Percentiles rank a stretch among this genome's conserved stretches.
phyloP scores from a whole-genome alignment of 2,888 invertebrate species.

The Apotomis betuletana region DNA sequence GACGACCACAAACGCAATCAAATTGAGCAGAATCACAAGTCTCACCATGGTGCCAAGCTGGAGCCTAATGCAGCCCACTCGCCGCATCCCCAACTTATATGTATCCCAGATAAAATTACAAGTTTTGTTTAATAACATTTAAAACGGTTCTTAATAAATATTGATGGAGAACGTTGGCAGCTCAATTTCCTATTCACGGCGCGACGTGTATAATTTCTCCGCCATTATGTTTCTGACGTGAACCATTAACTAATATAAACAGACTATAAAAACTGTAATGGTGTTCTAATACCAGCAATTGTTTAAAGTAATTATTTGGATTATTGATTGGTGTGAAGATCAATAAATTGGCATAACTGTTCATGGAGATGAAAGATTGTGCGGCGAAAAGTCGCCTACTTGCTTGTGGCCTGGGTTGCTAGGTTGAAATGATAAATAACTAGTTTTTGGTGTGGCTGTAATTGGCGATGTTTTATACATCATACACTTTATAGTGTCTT shows the following conservation, averaged over 20 bases:
- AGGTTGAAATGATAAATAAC: conserved; percentile 19
- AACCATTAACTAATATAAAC: conserved; percentile 30
- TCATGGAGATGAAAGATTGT: conserved; percentile 9
- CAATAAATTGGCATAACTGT: conserved; percentile 45
- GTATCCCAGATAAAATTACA: conserved; percentile 58
- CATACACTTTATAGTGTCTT: no score
- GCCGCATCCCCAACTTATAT: conserved; percentile 65
- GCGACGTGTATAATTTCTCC: conserved; percentile 57
- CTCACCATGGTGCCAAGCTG: conserved; percentile 60
- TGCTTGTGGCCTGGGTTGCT: conserved; percentile 8
- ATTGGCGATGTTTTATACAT: not conserved
- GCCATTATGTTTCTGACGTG: conserved; percentile 57
- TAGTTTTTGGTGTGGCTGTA: not conserved
- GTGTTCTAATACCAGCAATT: conserved; percentile 46
- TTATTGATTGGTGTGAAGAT: conserved; percentile 47
- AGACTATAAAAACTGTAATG: conserved; percentile 32
- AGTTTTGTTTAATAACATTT: conserved; percentile 57
- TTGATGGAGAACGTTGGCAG: conserved; percentile 57
- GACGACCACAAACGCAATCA: conserved; percentile 48
- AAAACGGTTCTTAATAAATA: conserved; percentile 69
- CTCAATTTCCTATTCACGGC: conserved; percentile 53
- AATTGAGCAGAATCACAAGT: conserved; percentile 47
- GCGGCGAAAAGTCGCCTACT: conserved; percentile 11
- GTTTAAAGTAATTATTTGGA: conserved; percentile 52
- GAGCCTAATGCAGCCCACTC: conserved; percentile 62